Conservation (phyloP, 2,888 invertebrate species). For the Petrophora chlorosata region DNA sequence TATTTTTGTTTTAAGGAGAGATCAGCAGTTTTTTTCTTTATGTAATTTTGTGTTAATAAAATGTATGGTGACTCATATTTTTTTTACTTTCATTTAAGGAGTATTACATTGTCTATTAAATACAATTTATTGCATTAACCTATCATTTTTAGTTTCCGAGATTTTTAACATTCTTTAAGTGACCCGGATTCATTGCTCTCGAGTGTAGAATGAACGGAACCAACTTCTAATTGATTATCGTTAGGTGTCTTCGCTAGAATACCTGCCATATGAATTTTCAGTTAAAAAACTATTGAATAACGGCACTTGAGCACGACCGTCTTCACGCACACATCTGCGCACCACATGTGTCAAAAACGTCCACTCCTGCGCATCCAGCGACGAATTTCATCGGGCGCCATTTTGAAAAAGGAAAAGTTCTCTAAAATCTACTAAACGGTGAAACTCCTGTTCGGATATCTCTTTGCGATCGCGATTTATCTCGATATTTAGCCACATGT, state of each 20-base stretch:
- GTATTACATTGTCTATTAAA: too few species aligned
- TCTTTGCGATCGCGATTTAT: constrained; percentile 55
- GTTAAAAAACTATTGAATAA: constrained; percentile 31
- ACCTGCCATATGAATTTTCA: constrained; percentile 35
- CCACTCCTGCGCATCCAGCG: constrained; percentile 48
- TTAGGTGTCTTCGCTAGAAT: constrained; percentile 32
- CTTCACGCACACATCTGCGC: constrained; percentile 39
- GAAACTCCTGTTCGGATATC: constrained; percentile 57
- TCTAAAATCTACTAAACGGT: constrained; percentile 52
- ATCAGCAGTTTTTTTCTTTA: too few species aligned
- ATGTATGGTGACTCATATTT: too few species aligned
- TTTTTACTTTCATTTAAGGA: too few species aligned
- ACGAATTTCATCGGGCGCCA: constrained; percentile 28
- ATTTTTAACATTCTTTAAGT: too few species aligned
- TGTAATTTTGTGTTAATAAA: too few species aligned
- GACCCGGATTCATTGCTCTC: too few species aligned
- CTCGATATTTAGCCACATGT: constrained; percentile 77
- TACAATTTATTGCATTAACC: too few species aligned
- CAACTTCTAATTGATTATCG: constrained; percentile 24
- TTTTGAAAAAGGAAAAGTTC: constrained; percentile 46
- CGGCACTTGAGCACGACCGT: constrained; percentile 34
- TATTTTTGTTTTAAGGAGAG: too few species aligned
- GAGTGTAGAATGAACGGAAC: constrained; percentile 7
- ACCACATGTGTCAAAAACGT: constrained; percentile 62
- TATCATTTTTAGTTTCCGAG: too few species aligned